phyloP scores from a whole-genome alignment of 1,140 invertebrate species.

The Drosophila ficusphila region DNA sequence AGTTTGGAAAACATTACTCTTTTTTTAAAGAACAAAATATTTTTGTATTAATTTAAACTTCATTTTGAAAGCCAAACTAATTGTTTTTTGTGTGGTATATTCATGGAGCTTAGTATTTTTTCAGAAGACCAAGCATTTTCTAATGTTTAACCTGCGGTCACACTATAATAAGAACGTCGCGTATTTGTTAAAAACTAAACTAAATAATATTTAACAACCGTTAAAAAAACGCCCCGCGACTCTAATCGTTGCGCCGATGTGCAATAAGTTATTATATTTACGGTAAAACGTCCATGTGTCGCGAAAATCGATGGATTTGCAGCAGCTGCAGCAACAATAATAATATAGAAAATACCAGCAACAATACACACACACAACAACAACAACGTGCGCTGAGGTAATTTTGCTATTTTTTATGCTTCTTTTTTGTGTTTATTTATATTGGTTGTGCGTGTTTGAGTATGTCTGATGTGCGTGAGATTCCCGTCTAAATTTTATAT shows the following conservation, averaged over 20 bases:
- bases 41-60: too few relatives aligned
- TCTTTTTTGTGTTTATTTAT: slow-evolving; percentile 73
- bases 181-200: slow-evolving; percentile 18
- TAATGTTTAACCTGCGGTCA: not conserved
- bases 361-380: slow-evolving; percentile 63
- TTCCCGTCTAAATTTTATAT: slow-evolving; percentile 58
- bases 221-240: slow-evolving; percentile 5
- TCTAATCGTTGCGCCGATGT: slow-evolving; percentile 30
- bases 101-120: too few relatives aligned
- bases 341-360: slow-evolving; percentile 48
- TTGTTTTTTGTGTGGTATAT: too few relatives aligned
- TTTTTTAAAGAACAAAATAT: too few relatives aligned
- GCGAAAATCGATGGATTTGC: slow-evolving; percentile 30
- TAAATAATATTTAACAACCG: slow-evolving; percentile 41
- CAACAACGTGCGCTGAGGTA: slow-evolving; percentile 66
- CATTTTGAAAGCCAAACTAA: too few relatives aligned
- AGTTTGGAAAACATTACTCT: too few relatives aligned
- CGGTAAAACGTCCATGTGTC: slow-evolving; percentile 30
- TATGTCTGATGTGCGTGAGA: slow-evolving; percentile 29
- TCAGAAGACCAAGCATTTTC: too few relatives aligned
- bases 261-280: slow-evolving; percentile 39
- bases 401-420: slow-evolving; percentile 77
- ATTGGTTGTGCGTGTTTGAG: slow-evolving; percentile 40
- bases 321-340: slow-evolving; percentile 69
- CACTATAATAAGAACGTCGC: slow-evolving; percentile 7